Evolutionary conservation across 2,888 invertebrate genomes (phyloP).

Genomic region (Chesias legatella): DNA sequence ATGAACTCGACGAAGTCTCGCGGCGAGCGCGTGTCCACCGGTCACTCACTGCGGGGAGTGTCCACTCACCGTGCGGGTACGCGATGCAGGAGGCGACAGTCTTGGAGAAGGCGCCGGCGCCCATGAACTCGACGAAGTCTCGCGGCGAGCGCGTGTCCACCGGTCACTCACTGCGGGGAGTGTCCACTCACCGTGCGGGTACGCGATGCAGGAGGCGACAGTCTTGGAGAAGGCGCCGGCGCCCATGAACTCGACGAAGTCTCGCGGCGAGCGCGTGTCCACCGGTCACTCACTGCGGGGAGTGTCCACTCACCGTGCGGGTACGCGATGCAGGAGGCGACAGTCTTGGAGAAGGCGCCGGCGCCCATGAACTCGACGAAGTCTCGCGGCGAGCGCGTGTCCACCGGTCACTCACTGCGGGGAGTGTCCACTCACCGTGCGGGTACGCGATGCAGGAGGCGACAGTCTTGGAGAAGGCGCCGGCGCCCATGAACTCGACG

Average conservation of each 20-base stretch:
- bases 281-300: too few species aligned
- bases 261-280: conserved; percentile 88
- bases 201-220: conserved; percentile 91
- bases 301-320: conserved; percentile 90
- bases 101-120: conserved; percentile 97
- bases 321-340: conserved; percentile 93
- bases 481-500: conserved; percentile 96
- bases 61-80: conserved; percentile 95
- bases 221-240: conserved; percentile 98
- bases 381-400: conserved; percentile 89
- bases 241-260: conserved; percentile 96
- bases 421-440: conserved; percentile 86
- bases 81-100: conserved; percentile 92
- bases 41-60: too few species aligned
- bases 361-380: conserved; percentile 97
- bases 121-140: conserved; percentile 96
- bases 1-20: conserved; percentile 95
- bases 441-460: conserved; percentile 95
- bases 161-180: too few species aligned
- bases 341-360: conserved; percentile 97
- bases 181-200: conserved; percentile 93
- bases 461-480: conserved; percentile 97
- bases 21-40: conserved; percentile 88
- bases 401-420: too few species aligned
- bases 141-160: conserved; percentile 88